Base-by-base conservation (phyloP, 2,113 vertebrate species). In the Paratilapia polleni region DNA sequence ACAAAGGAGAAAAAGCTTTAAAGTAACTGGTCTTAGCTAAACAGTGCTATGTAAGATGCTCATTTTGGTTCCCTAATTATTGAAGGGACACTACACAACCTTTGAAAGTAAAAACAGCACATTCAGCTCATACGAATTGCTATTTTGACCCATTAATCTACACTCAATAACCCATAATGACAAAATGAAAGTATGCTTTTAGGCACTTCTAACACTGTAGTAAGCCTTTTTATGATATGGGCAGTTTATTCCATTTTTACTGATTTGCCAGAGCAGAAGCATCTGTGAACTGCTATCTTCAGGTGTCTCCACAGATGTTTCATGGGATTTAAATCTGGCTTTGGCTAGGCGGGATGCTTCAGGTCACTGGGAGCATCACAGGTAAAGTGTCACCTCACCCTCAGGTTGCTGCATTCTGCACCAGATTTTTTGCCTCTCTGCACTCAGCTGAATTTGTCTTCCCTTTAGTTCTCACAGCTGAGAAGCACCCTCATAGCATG, bases 11-110 rank as follows among this genome's bases (percentile, higher is more conserved):
- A 47, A 68, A 68, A 68, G 47, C 8, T 2, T 70, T 70, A 20
- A 52, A 8, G 24, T 31, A 31, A 73, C 47, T 52, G 0, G 0
- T 20, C 17, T 31, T 24, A 73, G 3, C 6, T 3, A 6, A 34
- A 6, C 6, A 34, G 34, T 70, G 66, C 20, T 10, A 52, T 9
- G 47, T 52, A 70, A 70, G 66, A 9, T 28, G 24, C 66, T 31
- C 31, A 20, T 31, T 4, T 31, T 52, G 66, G 7, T 15, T 22
- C 3, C 66, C 41, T 49, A 70, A 28, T 70, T 52, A 70, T 49
- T 70, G 19, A 49, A 70, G 9, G 6, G 26, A 70, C 15, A 70
- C 43, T 70, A 4, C 41, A 49, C 15, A 70, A 28, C 43, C 13
- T 70, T 70, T 28, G 19, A 49, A 28, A 70, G 43, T 12, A 70